phyloP scores from a whole-genome alignment of 2,888 invertebrate species.

The Drosophila birchii region DNA sequence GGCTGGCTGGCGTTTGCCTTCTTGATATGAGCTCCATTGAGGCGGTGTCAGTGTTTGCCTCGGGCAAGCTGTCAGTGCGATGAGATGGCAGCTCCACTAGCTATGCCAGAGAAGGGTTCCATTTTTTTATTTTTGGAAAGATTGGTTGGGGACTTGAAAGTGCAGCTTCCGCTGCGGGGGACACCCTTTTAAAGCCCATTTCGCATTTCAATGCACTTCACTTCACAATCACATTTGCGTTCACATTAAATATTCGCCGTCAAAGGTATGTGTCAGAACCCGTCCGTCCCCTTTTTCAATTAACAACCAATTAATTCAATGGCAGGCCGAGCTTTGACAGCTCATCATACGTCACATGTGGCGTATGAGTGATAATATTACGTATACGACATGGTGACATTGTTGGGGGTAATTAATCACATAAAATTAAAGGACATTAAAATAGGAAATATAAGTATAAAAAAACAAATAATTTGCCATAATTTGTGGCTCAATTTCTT shows the following conservation, averaged over 20 bases:
- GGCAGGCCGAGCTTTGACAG: constrained; percentile 28
- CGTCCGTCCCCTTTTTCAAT: constrained; percentile 20
- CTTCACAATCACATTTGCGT: constrained; percentile 3
- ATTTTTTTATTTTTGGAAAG: background rate
- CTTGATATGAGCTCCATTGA: constrained; percentile 51
- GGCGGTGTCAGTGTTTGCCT: constrained; percentile 61
- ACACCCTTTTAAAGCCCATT: constrained; percentile 17
- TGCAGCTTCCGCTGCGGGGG: background rate
- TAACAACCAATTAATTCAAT: constrained; percentile 45
- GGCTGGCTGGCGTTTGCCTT: constrained; percentile 28
- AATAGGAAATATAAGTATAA: background rate
- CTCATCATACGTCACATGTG: constrained; percentile 25
- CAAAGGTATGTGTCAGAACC: constrained; percentile 17
- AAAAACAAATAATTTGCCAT: background rate
- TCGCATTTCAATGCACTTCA: constrained; percentile 46
- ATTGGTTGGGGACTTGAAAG: constrained; percentile 1
- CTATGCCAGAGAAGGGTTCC: background rate
- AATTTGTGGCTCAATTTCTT: background rate
- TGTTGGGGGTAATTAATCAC: constrained; percentile 1
- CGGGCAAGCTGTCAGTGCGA: constrained; percentile 52
- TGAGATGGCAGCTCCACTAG: constrained; percentile 12
- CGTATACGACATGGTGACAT: constrained; percentile 29
- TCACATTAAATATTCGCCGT: constrained; percentile 44
- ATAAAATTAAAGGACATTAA: background rate
- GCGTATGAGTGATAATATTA: constrained; percentile 55